Evolutionary conservation across 2,113 vertebrate genomes (phyloP).

Genomic region (Boleophthalmus pectinirostris): DNA sequence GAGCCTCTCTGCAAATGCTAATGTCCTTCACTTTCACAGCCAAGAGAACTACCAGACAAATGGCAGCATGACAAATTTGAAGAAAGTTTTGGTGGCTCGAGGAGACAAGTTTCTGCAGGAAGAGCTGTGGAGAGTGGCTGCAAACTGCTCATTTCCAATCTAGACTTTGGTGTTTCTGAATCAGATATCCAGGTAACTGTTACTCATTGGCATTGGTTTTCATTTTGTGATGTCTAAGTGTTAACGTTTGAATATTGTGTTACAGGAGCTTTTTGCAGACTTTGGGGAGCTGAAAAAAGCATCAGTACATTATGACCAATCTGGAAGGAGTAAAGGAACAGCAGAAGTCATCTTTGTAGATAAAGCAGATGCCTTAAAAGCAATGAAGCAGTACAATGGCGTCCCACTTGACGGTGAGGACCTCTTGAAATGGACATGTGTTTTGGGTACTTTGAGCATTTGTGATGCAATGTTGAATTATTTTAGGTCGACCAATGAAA

Average conservation of each 20-base stretch:
- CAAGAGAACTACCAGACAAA: conserved; percentile 94
- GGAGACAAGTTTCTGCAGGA: conserved; percentile 9
- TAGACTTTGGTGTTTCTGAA: conserved; percentile 96
- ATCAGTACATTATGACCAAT: conserved; percentile 92
- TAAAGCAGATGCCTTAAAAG: conserved; percentile 90
- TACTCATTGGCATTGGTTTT: not conserved
- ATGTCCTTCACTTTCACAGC: conserved; percentile 73
- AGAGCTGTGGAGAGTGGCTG: conserved; percentile 83
- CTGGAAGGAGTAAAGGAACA: conserved; percentile 92
- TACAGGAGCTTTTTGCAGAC: conserved; percentile 92
- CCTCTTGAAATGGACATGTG: not conserved
- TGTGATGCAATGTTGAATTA: not conserved
- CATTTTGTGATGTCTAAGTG: not conserved
- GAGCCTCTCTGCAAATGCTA: conserved; percentile 12
- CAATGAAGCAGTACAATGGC: conserved; percentile 96
- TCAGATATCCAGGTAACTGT: conserved; percentile 92
- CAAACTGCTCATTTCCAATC: conserved; percentile 92
- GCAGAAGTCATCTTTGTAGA: conserved; percentile 93
- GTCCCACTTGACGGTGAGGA: conserved; percentile 92
- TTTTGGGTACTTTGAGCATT: not conserved
- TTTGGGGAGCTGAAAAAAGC: conserved; percentile 92
- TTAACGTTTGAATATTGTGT: not conserved
- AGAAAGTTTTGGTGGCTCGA: conserved; percentile 77
- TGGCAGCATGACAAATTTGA: conserved; percentile 98
- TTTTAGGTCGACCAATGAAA: conserved; percentile 92